Base-by-base conservation (phyloP, 1,140 invertebrate genomes). In the Gyrodactylus salaris region DNA sequence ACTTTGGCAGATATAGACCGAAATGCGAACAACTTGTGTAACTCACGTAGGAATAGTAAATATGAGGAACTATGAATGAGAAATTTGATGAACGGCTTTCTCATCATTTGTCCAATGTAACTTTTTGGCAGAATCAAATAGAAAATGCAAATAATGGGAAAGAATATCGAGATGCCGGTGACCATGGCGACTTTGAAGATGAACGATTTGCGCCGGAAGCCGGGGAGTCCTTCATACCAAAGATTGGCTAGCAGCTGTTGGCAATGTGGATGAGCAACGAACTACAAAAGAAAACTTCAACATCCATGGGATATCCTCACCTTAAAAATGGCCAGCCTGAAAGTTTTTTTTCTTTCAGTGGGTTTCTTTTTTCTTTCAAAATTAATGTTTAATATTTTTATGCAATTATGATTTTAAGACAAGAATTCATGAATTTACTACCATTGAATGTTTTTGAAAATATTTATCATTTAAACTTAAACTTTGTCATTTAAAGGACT, bases 61-160 rank as follows among this genome's bases (percentile, higher is more conserved):
- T 97, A 97, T 70, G 91, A 94, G 0, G 91, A 89, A 70, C 90
- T 94, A 81, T 97, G 89, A 79, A 90, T 94, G 76, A 97, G 91
- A 82, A 97, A 98, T 82, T 98, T 98, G 82, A 97, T 95, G 83
- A 96, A 98, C 20, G 93, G 93, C 79, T 96, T 94, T 74, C 91
- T 85, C 84, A 96, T 87, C 1, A 90, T 91, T 77, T 88, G 86
- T n/a, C 92, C 91, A 74, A 89, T 83, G 69, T 84, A 84, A 69
- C 88, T 91, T 82, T 92, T 89, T 0, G 93, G 93, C 7, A 89
- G 89, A 27, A 93, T 83, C 76, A 96, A 88, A 81, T 96, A 96
- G 22, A 88, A 87, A 27, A 91, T 82, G 72, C 91, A 91, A 79
- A 93, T 88, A 72, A 96, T 83, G 20, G 92, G 92, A 82, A 96